Evolutionary conservation across 2,113 vertebrate genomes (phyloP), one percentile per base, ranked within the genome.

Genomic region (Halcyon malimbica): DNA sequence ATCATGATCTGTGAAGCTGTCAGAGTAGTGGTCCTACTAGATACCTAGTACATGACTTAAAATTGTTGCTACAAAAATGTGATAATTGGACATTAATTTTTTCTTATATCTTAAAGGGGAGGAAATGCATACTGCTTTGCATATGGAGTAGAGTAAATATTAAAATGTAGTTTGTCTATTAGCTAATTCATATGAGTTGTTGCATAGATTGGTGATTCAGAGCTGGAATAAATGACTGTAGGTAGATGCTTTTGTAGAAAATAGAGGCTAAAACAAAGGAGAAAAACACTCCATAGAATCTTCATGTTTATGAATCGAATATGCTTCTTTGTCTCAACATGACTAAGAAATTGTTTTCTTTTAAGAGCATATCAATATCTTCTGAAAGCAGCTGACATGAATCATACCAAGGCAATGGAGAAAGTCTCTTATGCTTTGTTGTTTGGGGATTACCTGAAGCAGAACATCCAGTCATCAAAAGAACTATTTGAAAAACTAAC

Each of bases 371-470:
- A 99, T 91, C 98, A 99, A 7, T 99, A 98, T 96, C 98, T 99
- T 93, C 93, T 98, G 93, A 99, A 98, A 93, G 98, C 99, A 70
- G 99, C 99, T 59, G 98, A 98, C 83, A 98, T 98, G 97, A 99
- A 99, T 95, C 99, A 99, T 86, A 98, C 98, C 67, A 99, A 99
- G 92, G 98, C 99, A 64, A 98, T 98, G 98, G 99, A 99, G 97
- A 99, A 99, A 95, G 99, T 99, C 83, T 99, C 99, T 11, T 99
- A 99, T 11, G 98, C 99, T 73, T 98, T 99, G 97, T 91, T 99
- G 95, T 99, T 99, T 84, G 99, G 99, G n/a, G 99, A 99, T 94
- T 99, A 99, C 96, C 87, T 99, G 95, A 98, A 98, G 71, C 99
- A 99, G 98, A 98, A 99, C 84, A 79, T 99, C 91, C 98, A 98